Evolutionary conservation across 2,113 vertebrate genomes (phyloP).

Genomic region (Litocranius walleri): DNA sequence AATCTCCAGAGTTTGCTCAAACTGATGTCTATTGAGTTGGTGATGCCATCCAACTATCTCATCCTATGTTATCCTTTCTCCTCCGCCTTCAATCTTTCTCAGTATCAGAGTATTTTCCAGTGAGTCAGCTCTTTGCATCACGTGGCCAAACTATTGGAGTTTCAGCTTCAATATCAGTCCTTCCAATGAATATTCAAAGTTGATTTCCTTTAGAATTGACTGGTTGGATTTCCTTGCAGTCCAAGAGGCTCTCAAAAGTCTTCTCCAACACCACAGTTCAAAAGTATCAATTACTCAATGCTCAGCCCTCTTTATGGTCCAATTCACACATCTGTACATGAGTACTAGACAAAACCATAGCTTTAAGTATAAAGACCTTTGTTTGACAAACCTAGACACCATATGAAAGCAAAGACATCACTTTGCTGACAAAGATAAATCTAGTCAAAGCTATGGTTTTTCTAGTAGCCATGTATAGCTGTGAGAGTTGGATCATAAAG

Average conservation of each 20-base stretch:
- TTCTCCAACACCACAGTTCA: background rate
- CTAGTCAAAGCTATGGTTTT: background rate
- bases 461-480: background rate
- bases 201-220: background rate
- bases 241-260: background rate
- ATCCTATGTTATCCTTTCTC: background rate
- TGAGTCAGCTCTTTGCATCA: background rate
- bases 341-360: background rate
- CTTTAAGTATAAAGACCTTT: background rate
- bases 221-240: background rate
- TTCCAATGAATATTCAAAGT: background rate
- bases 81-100: background rate
- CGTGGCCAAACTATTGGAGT: background rate
- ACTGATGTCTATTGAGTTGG: background rate
- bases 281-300: background rate
- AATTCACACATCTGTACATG: background rate
- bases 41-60: background rate
- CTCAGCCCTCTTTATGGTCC: background rate
- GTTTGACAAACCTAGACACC: background rate
- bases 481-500: background rate
- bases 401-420: background rate
- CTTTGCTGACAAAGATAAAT: rapidly evolving
- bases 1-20: background rate
- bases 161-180: background rate
- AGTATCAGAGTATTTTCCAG: background rate